Conservation (phyloP, 2,113 vertebrate species). For the Tonatia bakeri region DNA sequence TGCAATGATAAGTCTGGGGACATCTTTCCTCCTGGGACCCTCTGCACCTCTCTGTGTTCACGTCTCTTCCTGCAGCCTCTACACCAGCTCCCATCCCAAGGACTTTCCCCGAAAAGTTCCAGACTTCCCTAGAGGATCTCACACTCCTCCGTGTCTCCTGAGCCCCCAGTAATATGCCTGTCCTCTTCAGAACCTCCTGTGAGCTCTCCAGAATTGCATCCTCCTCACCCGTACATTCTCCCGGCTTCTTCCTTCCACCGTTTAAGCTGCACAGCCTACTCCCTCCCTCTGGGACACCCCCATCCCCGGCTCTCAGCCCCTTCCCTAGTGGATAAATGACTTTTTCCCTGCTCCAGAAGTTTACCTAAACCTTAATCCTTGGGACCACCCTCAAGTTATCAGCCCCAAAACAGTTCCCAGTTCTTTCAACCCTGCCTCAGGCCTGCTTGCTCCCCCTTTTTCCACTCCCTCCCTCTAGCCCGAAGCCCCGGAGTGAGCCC, state of each 20-base stretch:
- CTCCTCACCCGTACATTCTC: background rate
- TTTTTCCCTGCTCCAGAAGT: constrained; percentile 12
- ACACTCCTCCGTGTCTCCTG: background rate
- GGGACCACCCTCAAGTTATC: background rate
- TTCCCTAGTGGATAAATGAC: background rate
- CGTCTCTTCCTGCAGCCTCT: background rate
- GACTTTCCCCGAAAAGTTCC: background rate
- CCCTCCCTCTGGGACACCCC: background rate
- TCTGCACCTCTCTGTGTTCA: background rate
- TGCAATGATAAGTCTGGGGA: background rate
- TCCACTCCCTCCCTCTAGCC: background rate
- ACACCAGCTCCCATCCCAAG: background rate
- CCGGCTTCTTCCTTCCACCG: background rate
- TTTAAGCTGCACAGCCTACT: background rate
- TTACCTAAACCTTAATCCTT: background rate
- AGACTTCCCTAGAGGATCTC: background rate
- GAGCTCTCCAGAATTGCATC: background rate
- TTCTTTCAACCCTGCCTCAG: background rate
- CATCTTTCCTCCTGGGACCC: background rate
- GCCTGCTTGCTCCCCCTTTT: background rate
- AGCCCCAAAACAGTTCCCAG: background rate
- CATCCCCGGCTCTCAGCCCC: background rate
- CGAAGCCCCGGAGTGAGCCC: background rate
- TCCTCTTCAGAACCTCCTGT: background rate
- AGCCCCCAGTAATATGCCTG: background rate